Base-by-base conservation (phyloP, 2,113 vertebrate genomes). In the Hoplias malabaricus region DNA sequence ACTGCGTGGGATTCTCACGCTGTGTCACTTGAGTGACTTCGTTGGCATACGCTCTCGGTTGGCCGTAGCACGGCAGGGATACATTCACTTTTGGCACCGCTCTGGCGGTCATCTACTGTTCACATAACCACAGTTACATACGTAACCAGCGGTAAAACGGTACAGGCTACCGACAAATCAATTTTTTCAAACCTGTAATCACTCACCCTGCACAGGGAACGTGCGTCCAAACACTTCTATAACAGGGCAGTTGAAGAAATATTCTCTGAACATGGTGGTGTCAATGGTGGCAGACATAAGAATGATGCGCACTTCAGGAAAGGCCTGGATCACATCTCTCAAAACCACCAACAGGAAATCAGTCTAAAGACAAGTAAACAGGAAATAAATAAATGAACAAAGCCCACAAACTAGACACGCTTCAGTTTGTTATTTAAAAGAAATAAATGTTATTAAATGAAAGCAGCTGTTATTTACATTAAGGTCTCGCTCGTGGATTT, bases 251-350 rank as follows among this genome's bases (percentile, higher is more conserved):
- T 89, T 94, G 88, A 98, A 98, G 88, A 93, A 99, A 84, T 99
- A 99, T 72, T 99, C 96, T 84, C 90, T 93, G 87, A 99, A 99
- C 98, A 99, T 99, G 83, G 84, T 93, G 73, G 98, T 99, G 79
- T 99, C 97, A 0, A 99, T 99, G 82, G 98, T 99, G 84, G 98
- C 98, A 13, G 98, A 99, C 98, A 99, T 99, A 40, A 99, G 96
- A 80, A 99, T 87, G 83, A 99, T 57, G 0, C 96, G 93, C 59
- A 97, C 91, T 2, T 99, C 93, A 5, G 98, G 98, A 78, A 94
- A 99, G 0, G 94, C 82, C 84, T 95, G 93, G 83, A 99, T 84
- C 14, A 99, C 98, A 27, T 99, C 98, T 67, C 96, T 92, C 75
- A 99, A 91, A 59, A 99, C 98, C 48, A 99, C 98, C 92, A 99